A percentile compares a stretch with the other conserved stretches of the same genome.
These are phyloP conservation scores for Riparia riparia DNA, from an alignment of 2,113 vertebrate genomes.

Conservation along the genomic window DNA sequence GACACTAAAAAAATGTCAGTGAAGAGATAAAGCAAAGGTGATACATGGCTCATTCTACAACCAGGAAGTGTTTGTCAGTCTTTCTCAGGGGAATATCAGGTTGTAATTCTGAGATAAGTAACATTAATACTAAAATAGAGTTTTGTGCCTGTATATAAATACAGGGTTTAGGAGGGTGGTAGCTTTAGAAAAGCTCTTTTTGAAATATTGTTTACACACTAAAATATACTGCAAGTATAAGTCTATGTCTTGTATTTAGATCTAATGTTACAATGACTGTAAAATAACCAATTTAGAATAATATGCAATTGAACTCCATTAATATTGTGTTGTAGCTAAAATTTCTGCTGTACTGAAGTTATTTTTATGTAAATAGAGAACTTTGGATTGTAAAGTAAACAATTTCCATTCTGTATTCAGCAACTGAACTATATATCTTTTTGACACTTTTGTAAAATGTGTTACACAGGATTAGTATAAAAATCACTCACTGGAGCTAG, in stretches of 20 bases:
- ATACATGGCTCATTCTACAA: background rate
- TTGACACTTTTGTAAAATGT: constrained; percentile 65
- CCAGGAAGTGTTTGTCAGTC: background rate
- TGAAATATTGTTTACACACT: background rate
- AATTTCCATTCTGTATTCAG: constrained; percentile 49
- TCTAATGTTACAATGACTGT: background rate
- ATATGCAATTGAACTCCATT: background rate
- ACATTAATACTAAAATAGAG: background rate
- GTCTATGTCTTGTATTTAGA: background rate
- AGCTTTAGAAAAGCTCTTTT: background rate
- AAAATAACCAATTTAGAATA: constrained; percentile 27
- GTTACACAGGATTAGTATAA: constrained; percentile 66
- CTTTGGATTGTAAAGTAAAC: constrained; percentile 65
- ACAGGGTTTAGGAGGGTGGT: background rate
- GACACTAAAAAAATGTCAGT: background rate
- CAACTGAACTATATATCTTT: constrained; percentile 51
- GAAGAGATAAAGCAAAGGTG: background rate
- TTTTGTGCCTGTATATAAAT: background rate
- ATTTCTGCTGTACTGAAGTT: constrained; percentile 39
- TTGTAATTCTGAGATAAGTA: background rate
- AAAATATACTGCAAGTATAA: background rate
- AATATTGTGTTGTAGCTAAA: constrained; percentile 55
- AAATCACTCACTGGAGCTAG: constrained; percentile 43
- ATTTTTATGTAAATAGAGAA: constrained; percentile 67
- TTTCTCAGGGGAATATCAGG: background rate